Conservation (phyloP, 2,113 vertebrate species). For the Octodon degus region DNA sequence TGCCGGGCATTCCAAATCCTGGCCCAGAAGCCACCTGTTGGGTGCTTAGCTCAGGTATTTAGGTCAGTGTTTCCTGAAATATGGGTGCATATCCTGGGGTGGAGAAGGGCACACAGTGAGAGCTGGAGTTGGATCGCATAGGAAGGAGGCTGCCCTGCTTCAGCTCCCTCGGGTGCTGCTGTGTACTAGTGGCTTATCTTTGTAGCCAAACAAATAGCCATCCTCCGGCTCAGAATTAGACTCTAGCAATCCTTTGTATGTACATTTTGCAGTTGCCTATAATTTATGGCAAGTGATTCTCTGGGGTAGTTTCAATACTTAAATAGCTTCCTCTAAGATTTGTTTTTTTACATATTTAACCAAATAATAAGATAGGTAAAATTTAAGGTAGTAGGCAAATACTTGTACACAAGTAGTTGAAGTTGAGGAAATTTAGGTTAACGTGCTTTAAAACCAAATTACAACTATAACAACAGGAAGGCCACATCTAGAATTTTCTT, state of each 20-base stretch:
- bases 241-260: fast-evolving
- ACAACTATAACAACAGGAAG: background rate
- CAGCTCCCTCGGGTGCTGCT: fast-evolving
- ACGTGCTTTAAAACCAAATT: background rate
- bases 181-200: background rate
- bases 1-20: background rate
- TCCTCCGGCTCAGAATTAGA: background rate
- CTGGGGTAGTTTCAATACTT: background rate
- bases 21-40: background rate
- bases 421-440: background rate
- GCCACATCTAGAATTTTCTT: background rate
- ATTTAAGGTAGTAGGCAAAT: background rate
- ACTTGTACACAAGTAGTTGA: background rate
- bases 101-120: background rate
- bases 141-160: background rate
- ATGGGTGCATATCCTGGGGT: background rate
- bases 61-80: background rate
- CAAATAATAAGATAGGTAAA: background rate
- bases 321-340: conserved; percentile 1
- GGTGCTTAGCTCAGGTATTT: background rate
- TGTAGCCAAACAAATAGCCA: too few species aligned
- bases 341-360: background rate
- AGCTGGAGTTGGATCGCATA: background rate
- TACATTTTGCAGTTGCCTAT: background rate
- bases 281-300: background rate